Evolutionary conservation across 64 coral and sea anemone genomes (phyloP).

Genomic region (Astreopora myriophthalma): DNA sequence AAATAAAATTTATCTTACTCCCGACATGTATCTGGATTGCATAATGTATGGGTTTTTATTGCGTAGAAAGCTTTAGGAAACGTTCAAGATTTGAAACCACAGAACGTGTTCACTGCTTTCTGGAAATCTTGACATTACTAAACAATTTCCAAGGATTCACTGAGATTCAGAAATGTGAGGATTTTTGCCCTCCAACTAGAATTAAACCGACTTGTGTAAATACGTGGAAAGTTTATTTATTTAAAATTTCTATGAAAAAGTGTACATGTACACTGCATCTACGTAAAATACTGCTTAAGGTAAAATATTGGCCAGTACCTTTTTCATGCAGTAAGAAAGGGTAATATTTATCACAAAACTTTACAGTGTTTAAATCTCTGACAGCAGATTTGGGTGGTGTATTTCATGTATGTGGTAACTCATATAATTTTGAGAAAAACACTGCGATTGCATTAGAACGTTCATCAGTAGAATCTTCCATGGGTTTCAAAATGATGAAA

Average conservation of each 20-base stretch:
- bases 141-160: too few species aligned
- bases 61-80: neutral
- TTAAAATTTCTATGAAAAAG: too few species aligned
- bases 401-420: neutral
- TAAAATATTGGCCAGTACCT: too few species aligned
- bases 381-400: neutral
- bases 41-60: slow-evolving; percentile 4
- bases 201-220: neutral
- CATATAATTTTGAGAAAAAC: neutral
- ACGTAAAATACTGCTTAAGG: neutral
- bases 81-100: neutral
- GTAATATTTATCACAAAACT: too few species aligned
- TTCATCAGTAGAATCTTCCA: neutral
- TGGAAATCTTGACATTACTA: neutral
- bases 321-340: too few species aligned
- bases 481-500: neutral
- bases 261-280: neutral
- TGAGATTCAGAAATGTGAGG: neutral
- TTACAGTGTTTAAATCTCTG: neutral
- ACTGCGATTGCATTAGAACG: too few species aligned
- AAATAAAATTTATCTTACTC: slow-evolving; percentile 31
- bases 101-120: neutral
- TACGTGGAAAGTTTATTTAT: too few species aligned
- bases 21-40: neutral
- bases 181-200: neutral